These are phyloP conservation scores for Trachymyrmex cornetzi DNA, from an alignment of 1,140 invertebrate genomes.

Conservation along the genomic window DNA sequence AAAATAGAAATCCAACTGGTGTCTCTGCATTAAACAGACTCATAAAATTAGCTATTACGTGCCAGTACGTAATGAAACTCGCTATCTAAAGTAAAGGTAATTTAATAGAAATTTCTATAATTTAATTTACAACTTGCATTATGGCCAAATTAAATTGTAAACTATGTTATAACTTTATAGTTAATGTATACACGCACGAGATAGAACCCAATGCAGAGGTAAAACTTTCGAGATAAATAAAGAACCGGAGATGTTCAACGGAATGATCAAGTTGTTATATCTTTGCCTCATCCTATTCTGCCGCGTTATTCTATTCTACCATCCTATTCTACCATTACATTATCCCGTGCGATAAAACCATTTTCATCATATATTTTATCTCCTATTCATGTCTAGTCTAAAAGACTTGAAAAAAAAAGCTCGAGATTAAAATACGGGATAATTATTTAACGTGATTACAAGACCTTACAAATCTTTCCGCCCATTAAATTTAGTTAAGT, in stretches of 20 bases:
- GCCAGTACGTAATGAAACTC: constrained; percentile 17
- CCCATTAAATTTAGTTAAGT: constrained; percentile 25
- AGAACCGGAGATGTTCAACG: constrained; percentile 62
- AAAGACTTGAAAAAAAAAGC: neutral
- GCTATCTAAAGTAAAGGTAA: neutral
- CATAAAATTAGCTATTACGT: constrained; percentile 14
- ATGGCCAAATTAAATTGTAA: constrained; percentile 11
- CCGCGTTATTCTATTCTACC: constrained; percentile 68
- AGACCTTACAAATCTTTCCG: neutral
- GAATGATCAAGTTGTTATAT: constrained; percentile 74
- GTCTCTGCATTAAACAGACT: constrained; percentile 1
- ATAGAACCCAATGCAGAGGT: constrained; percentile 39
- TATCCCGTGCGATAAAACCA: constrained; percentile 58
- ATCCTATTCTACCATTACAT: constrained; percentile 74
- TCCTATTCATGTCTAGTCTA: constrained; percentile 3
- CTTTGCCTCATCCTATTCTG: constrained; percentile 74
- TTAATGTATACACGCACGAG: constrained; percentile 22
- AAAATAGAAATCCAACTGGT: neutral
- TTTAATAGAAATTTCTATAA: constrained; percentile 22
- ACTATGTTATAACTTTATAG: constrained; percentile 12
- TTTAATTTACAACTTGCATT: constrained; percentile 38
- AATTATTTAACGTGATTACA: constrained; percentile 26
- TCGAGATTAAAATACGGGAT: neutral
- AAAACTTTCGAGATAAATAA: constrained; percentile 67
- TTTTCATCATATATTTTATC: constrained; percentile 25